Base-by-base conservation (phyloP, 1,140 invertebrate genomes). In the Rhagoletis zephyria region DNA sequence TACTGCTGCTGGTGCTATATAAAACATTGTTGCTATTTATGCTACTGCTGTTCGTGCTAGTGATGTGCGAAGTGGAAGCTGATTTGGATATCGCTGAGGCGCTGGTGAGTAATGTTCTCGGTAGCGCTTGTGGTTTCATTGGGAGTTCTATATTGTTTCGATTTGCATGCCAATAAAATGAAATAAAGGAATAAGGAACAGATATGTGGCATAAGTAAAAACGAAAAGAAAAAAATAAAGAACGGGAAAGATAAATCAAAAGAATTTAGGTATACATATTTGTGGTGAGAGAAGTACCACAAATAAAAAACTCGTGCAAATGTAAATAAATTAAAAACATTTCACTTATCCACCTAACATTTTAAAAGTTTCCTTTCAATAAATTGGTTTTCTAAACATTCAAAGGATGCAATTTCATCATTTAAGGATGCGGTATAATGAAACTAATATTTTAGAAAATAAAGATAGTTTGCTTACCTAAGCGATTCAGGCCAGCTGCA, bases 401-500 rank as follows among this genome's bases (percentile, higher is more conserved):
- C 19, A 56, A 56, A 87, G 51, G 48, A 67, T 19, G 12, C 9
- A 51, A 9, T 56, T n/a, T 45, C 9, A 67, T 19, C 10, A 87
- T 19, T 61, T 42, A 45, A 16, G 16, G 19, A 40, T 56, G 59
- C 12, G 51, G 12, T 85, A 86, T 9, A 19, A 86, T 86, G 45
- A 12, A 30, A 30, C 30, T 4, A 56, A 59, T 9, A 51, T n/a
- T 14, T 6, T 4, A 7, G 16, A 63, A 63, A 19, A 9, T 4
- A 10, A 19, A 14, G 64, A 65, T 19, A 14, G 5, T 85, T 2
- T 63, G 42, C 91, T 90, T 90, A 93, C 91, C 92, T 88, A 90
- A 86, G 89, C 91, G 89, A 87, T 93, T 95, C 51, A 95, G 91
- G 87, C 94, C 95, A 3, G 95, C 95, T 42, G 95, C 95, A 87